A percentile compares a stretch with the other conserved stretches of the same genome.
phyloP scores from a whole-genome alignment of 2,797 vertebrate species.

The Siniperca undulata region DNA sequence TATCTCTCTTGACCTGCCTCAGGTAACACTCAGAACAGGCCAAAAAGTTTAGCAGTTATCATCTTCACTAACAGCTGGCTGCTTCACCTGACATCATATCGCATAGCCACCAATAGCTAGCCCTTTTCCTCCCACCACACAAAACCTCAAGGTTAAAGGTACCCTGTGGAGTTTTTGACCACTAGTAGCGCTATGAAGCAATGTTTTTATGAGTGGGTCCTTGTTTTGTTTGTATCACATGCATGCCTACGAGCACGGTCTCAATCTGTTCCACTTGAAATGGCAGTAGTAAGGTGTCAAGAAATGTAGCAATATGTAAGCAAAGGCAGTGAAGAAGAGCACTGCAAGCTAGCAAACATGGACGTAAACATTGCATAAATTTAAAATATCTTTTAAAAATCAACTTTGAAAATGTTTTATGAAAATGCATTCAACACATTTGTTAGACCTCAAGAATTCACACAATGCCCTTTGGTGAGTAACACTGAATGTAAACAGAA shows the following conservation, averaged over 20 bases:
- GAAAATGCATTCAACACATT: too few relatives aligned
- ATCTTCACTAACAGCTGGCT: too few relatives aligned
- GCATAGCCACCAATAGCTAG: not conserved
- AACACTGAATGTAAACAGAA: not conserved
- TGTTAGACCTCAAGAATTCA: too few relatives aligned
- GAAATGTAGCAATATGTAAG: not conserved
- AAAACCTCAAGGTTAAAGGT: not conserved
- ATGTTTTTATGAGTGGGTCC: not conserved
- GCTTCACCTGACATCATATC: not conserved
- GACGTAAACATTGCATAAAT: not conserved
- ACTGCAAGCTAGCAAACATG: not conserved
- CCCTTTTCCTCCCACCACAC: not conserved
- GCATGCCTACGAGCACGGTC: too few relatives aligned
- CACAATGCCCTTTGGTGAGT: too few relatives aligned
- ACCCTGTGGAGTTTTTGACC: not conserved
- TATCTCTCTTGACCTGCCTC: too few relatives aligned
- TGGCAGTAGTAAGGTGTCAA: not conserved
- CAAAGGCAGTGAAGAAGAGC: too few relatives aligned
- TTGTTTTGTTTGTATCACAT: not conserved
- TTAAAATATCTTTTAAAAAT: not conserved
- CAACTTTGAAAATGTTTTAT: too few relatives aligned
- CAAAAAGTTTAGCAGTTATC: too few relatives aligned
- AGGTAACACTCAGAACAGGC: too few relatives aligned
- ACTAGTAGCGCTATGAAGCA: not conserved
- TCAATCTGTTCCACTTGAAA: not conserved